These are phyloP conservation scores for Bombus superbus DNA, from an alignment of 1,140 invertebrate species.

Conservation along the genomic window DNA sequence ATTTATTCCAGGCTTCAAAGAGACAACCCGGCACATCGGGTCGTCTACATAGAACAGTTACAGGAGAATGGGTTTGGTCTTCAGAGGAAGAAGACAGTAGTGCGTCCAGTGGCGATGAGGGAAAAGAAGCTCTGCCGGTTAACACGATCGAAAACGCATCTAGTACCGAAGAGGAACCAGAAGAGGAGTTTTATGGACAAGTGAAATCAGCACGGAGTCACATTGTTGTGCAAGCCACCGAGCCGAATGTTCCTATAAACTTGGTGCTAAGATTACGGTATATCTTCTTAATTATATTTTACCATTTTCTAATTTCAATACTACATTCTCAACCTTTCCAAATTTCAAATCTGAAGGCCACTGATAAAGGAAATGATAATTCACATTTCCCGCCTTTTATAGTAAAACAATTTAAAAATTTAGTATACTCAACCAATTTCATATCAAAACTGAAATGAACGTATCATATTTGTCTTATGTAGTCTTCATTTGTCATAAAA, in stretches of 20 bases:
- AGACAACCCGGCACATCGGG: conserved; percentile 95
- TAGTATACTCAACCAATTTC: no score
- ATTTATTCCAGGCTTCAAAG: conserved; percentile 86
- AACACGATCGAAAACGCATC: conserved; percentile 78
- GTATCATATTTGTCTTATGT: no score
- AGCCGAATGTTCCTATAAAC: conserved; percentile 85
- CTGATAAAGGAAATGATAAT: no score
- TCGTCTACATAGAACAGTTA: conserved; percentile 95
- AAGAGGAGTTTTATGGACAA: conserved; percentile 77
- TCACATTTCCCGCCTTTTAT: no score
- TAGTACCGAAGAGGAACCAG: conserved; percentile 79
- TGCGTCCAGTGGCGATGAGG: conserved; percentile 83
- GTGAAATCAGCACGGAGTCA: conserved; percentile 73
- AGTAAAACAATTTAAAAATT: no score
- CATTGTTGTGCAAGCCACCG: conserved; percentile 66
- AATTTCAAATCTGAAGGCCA: neutral
- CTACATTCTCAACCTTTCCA: neutral
- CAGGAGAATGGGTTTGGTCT: conserved; percentile 99
- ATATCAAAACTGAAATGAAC: no score
- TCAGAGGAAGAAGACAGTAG: conserved; percentile 90
- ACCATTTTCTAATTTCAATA: neutral
- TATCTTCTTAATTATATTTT: conserved; percentile 7
- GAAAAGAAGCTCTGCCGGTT: conserved; percentile 79
- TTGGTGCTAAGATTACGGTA: conserved; percentile 92
- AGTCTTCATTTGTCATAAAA: neutral